These are phyloP conservation scores for Theristicus caerulescens DNA, from an alignment of 2,113 vertebrate species.

Conservation along the genomic window DNA sequence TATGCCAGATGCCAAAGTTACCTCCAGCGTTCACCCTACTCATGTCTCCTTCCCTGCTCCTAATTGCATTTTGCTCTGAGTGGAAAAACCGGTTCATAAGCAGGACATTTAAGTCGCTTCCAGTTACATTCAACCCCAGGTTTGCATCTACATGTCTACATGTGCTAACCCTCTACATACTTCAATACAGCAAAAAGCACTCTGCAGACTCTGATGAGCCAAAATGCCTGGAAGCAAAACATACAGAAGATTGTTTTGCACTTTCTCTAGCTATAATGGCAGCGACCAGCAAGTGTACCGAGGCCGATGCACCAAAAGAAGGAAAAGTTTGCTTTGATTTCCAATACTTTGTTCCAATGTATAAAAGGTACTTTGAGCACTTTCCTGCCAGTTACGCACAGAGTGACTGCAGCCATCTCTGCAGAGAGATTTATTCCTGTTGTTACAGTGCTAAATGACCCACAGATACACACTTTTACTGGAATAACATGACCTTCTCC, in stretches of 20 bases:
- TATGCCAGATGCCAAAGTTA: neutral
- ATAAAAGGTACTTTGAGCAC: neutral
- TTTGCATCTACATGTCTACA: neutral
- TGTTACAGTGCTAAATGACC: neutral
- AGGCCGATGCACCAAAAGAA: neutral
- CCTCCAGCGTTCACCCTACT: neutral
- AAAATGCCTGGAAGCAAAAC: slow-evolving; percentile 48
- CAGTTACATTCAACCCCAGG: neutral
- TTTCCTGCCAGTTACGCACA: fast-evolving
- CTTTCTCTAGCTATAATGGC: neutral
- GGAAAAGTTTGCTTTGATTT: slow-evolving; percentile 5
- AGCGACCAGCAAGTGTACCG: neutral
- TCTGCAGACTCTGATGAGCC: slow-evolving; percentile 4
- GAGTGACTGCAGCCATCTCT: neutral
- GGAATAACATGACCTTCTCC: neutral
- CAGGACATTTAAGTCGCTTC: neutral
- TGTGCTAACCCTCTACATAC: neutral
- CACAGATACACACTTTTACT: neutral
- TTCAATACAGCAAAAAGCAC: slow-evolving; percentile 38
- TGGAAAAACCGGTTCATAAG: neutral
- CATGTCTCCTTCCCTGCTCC: neutral
- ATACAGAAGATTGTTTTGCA: neutral
- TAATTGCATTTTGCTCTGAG: neutral
- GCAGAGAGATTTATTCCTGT: neutral
- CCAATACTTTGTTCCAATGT: neutral